phyloP scores from a whole-genome alignment of 2,113 vertebrate genomes.

The Electrona antarctica region DNA sequence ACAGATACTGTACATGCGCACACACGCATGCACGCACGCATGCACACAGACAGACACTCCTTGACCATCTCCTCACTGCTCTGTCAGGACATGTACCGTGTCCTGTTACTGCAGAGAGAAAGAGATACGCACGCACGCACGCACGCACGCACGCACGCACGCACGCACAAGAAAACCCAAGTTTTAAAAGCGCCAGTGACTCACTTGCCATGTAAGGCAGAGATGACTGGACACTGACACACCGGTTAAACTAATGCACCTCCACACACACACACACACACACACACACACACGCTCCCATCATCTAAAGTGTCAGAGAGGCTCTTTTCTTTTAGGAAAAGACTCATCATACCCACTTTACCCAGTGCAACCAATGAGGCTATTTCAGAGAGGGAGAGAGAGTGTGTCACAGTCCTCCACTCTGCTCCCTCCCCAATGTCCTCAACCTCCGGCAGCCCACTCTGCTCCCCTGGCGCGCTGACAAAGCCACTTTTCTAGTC shows the following conservation, averaged over 20 bases:
- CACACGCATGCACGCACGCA: slow-evolving; percentile 14
- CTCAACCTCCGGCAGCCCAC: neutral
- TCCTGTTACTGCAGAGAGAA: slow-evolving; percentile 42
- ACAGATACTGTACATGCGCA: slow-evolving; percentile 50
- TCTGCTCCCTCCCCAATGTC: neutral
- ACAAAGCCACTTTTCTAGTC: no score
- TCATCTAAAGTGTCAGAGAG: slow-evolving; percentile 33
- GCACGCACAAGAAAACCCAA: slow-evolving; percentile 10
- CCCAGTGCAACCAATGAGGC: slow-evolving; percentile 11
- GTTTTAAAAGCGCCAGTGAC: neutral
- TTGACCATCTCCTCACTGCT: slow-evolving; percentile 37
- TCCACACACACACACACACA: slow-evolving; percentile 19
- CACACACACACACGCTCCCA: neutral
- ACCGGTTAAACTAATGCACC: no score
- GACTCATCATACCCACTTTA: slow-evolving; percentile 16
- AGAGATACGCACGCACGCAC: neutral
- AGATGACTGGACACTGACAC: slow-evolving; percentile 7
- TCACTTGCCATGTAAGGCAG: slow-evolving; percentile 30
- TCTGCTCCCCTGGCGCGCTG: slow-evolving; percentile 6
- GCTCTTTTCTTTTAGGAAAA: slow-evolving; percentile 25
- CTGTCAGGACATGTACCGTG: slow-evolving; percentile 37
- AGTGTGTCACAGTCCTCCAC: slow-evolving; percentile 16
- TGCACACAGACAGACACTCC: slow-evolving; percentile 20
- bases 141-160: no score
- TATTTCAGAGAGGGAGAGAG: slow-evolving; percentile 35